Evolutionary conservation across 2,113 vertebrate genomes (phyloP).

Genomic region (cat (Felis catus)): F.catus_Fca126_mat1.0 CM031418.1:83604001-83604500

Average conservation of each 20-base stretch:
- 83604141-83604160: constrained; percentile 17
- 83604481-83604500: neutral
- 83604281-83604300: too few species aligned
- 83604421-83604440: too few species aligned
- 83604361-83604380: too few species aligned
- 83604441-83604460: neutral
- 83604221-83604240: too few species aligned
- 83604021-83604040: constrained; percentile 96
- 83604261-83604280: too few species aligned
- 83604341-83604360: too few species aligned
- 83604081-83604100: neutral
- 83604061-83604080: constrained; percentile 85
- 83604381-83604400: too few species aligned
- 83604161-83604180: neutral
- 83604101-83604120: neutral
- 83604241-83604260: too few species aligned
- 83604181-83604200: neutral
- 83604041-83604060: constrained; percentile 93
- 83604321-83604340: too few species aligned
- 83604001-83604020: constrained; percentile 95
- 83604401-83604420: too few species aligned
- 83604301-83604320: too few species aligned
- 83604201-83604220: neutral
- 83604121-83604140: neutral
- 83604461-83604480: constrained; percentile 17